A percentile compares a stretch with the other conserved stretches of the same genome.
Evolutionary conservation across 2,797 vertebrate genomes (phyloP).

Genomic region (Sternotherus odoratus): DNA sequence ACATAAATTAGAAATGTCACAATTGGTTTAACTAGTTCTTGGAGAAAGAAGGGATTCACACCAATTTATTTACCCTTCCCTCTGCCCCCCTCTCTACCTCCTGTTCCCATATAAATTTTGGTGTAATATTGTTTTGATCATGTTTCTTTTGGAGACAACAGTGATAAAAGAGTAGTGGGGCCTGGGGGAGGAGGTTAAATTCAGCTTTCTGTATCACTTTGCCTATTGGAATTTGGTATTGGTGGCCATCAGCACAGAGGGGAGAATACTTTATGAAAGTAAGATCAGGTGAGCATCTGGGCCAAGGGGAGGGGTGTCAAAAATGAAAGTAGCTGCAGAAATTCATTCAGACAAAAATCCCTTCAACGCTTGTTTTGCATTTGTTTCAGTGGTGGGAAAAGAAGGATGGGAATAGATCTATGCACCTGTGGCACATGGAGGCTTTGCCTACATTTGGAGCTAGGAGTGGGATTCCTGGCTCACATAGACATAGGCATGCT

Average conservation of each 20-base stretch:
- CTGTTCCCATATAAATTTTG: not conserved
- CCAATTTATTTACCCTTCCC: too few relatives aligned
- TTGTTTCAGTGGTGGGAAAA: not conserved
- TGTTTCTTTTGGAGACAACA: not conserved
- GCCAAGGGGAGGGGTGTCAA: fast-evolving
- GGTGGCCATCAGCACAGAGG: not conserved
- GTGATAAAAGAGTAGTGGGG: not conserved
- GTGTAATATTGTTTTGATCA: not conserved
- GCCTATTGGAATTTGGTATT: not conserved
- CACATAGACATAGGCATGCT: not conserved
- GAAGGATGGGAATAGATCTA: not conserved
- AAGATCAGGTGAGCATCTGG: fast-evolving
- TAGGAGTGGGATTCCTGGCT: not conserved
- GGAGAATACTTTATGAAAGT: not conserved
- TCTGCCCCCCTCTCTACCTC: not conserved
- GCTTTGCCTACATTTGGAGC: not conserved
- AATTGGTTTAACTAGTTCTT: not conserved
- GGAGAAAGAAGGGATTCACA: fast-evolving
- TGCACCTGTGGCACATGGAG: not conserved
- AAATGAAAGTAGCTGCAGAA: not conserved
- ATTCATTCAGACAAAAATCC: not conserved
- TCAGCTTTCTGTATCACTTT: not conserved
- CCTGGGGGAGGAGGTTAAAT: not conserved
- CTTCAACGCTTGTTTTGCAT: not conserved
- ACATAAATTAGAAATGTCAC: not conserved